These are phyloP conservation scores for Brassicogethes aeneus DNA, from an alignment of 2,888 invertebrate genomes.

Conservation along the genomic window DNA sequence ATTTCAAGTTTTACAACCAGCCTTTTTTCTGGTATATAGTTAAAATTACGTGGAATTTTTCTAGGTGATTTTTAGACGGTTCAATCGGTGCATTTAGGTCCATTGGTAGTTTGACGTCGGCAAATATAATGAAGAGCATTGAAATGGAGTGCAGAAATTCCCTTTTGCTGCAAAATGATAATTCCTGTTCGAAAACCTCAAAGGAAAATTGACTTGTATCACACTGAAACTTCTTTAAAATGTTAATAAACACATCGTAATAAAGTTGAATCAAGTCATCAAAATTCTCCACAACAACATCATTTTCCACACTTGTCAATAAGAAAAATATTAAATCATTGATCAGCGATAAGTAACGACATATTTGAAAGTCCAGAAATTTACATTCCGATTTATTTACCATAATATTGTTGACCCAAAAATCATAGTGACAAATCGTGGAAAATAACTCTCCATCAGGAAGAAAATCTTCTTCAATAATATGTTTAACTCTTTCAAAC, in stretches of 20 bases:
- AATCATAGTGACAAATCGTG: conserved; percentile 46
- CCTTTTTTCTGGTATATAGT: no score
- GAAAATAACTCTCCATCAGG: conserved; percentile 38
- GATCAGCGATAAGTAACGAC: conserved; percentile 18
- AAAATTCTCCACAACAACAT: conserved; percentile 3
- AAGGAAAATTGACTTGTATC: not conserved
- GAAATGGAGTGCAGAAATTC: not conserved
- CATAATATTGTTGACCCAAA: conserved; percentile 53
- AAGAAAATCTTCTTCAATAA: not conserved
- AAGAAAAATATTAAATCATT: conserved; percentile 24
- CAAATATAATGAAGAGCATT: not conserved
- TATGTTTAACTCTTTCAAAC: not conserved
- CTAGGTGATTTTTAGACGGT: no score
- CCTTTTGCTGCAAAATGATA: not conserved
- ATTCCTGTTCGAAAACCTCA: not conserved
- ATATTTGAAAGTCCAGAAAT: conserved; percentile 25
- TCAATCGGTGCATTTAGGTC: no score
- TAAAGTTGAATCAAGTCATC: not conserved
- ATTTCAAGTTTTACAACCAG: no score
- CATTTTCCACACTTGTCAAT: conserved; percentile 18
- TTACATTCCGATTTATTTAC: conserved; percentile 25
- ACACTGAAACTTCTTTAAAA: not conserved
- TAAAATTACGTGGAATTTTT: no score
- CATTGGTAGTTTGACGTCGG: no score
- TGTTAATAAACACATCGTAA: not conserved